Evolutionary conservation across 2,888 invertebrate species (phyloP).

Genomic region (Griposia aprilina): DNA sequence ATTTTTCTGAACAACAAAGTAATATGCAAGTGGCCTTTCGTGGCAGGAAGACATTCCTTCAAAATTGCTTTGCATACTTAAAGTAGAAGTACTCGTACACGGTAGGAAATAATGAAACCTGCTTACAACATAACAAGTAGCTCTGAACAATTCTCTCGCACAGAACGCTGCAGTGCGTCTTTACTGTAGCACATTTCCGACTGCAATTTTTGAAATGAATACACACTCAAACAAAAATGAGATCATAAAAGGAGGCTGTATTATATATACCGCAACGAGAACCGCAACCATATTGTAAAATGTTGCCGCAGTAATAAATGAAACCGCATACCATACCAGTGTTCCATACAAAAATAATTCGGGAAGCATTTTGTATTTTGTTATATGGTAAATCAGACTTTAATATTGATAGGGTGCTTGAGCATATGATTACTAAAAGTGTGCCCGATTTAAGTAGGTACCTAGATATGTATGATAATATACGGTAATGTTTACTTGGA

Average conservation of each 20-base stretch:
- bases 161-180: slow-evolving; percentile 20
- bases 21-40: not conserved
- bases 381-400: not conserved
- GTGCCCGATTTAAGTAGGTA: not conserved
- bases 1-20: not conserved
- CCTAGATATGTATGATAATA: not conserved
- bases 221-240: slow-evolving; percentile 24
- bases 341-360: slow-evolving; percentile 21
- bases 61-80: not conserved
- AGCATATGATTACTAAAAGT: not conserved
- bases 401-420: not conserved
- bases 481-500: not conserved
- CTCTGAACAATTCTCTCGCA: not conserved
- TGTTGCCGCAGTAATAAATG: slow-evolving; percentile 38
- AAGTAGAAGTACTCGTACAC: not conserved
- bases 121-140: not conserved
- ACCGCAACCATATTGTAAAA: slow-evolving; percentile 22
- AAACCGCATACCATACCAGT: slow-evolving; percentile 1
- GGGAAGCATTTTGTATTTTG: slow-evolving; percentile 2
- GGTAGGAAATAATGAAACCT: slow-evolving; percentile 6
- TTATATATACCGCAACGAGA: slow-evolving; percentile 18
- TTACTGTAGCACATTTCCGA: slow-evolving; percentile 6
- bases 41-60: not conserved
- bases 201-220: slow-evolving; percentile 26
- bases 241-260: slow-evolving; percentile 29